phyloP scores from a whole-genome alignment of 92 coral and sea anemone species.

The Siderastrea siderea region DNA sequence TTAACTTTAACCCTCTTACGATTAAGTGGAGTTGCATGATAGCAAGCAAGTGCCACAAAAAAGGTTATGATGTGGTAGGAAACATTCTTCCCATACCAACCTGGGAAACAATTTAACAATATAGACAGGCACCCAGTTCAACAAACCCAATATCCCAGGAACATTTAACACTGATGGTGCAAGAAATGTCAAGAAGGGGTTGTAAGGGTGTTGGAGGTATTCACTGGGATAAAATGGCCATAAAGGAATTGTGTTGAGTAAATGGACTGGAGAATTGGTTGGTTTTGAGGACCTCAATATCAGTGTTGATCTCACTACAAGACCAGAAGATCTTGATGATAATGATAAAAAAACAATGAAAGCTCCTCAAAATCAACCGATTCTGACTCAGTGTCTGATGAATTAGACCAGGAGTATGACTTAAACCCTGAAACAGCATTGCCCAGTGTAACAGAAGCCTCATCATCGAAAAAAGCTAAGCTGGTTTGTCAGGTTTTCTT shows the following conservation, averaged over 20 bases:
- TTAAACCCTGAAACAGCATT: constrained; percentile 5
- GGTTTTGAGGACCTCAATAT: neutral
- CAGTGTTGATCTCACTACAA: neutral
- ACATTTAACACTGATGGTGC: constrained; percentile 44
- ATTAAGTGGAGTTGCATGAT: too few species aligned
- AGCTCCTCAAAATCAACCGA: constrained; percentile 18
- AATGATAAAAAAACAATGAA: neutral
- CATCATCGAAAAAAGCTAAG: constrained; percentile 36
- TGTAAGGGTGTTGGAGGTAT: too few species aligned
- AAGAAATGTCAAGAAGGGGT: constrained; percentile 65
- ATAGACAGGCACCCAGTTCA: constrained; percentile 45
- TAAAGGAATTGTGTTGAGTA: constrained; percentile 58
- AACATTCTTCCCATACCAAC: constrained; percentile 62
- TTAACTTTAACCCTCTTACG: too few species aligned
- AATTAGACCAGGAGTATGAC: neutral
- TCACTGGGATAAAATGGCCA: constrained; percentile 24
- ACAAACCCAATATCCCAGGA: constrained; percentile 55
- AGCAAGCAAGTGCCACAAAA: neutral
- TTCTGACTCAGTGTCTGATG: neutral
- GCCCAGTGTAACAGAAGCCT: neutral
- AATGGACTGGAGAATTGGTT: constrained; percentile 46
- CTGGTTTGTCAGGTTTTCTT: constrained; percentile 58
- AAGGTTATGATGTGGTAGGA: constrained; percentile 59
- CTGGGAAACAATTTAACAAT: constrained; percentile 61
- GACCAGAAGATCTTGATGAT: constrained; percentile 6